A percentile compares a stretch with the other conserved stretches of the same genome.
These are phyloP conservation scores for Limnephilus rhombicus DNA, from an alignment of 2,888 invertebrate species.

Conservation along the genomic window DNA sequence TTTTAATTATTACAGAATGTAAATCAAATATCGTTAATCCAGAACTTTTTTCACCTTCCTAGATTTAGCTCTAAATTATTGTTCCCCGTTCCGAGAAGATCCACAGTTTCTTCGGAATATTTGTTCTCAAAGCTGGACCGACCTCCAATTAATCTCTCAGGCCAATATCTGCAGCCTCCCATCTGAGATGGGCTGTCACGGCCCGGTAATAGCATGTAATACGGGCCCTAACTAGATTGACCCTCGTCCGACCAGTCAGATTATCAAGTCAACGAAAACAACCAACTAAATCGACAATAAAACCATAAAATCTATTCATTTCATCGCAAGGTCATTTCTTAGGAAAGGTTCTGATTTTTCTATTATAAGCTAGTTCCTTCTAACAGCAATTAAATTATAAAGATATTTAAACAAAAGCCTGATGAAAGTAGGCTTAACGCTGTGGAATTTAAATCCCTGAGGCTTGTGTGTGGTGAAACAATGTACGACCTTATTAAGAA, in stretches of 20 bases:
- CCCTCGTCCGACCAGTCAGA: slow-evolving; percentile 7
- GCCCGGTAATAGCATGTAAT: slow-evolving; percentile 9
- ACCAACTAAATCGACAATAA: background rate
- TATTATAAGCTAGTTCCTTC: background rate
- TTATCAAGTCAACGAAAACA: background rate
- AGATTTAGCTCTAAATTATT: background rate
- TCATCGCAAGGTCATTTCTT: background rate
- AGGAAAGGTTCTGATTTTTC: background rate
- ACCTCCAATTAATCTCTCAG: slow-evolving; percentile 18
- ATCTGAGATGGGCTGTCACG: slow-evolving; percentile 23
- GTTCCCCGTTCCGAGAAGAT: background rate
- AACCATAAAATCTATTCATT: background rate
- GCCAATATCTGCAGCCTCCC: slow-evolving; percentile 1
- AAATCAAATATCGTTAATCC: background rate
- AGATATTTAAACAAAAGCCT: background rate
- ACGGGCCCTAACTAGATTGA: slow-evolving; percentile 8
- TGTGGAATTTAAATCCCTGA: background rate
- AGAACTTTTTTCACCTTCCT: background rate
- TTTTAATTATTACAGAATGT: background rate
- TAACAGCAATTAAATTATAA: background rate
- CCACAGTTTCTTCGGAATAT: background rate
- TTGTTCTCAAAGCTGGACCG: background rate
- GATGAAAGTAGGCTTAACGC: background rate
- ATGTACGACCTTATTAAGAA: no score
- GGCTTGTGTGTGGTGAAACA: no score